Conservation (phyloP, 2,113 vertebrate species). For the Psilopsiagon aymara region DNA sequence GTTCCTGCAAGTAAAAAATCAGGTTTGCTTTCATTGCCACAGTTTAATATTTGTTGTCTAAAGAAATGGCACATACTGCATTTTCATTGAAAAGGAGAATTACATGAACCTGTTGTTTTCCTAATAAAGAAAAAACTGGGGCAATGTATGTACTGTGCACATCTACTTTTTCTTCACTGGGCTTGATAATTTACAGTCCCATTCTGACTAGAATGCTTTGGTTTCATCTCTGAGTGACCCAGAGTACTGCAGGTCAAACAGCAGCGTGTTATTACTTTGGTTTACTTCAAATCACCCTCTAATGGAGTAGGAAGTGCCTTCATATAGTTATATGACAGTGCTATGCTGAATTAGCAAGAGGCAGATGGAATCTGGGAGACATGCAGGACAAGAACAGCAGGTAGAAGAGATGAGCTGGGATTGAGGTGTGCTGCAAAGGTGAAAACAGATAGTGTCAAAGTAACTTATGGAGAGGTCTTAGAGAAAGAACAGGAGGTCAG, state of each 20-base stretch:
- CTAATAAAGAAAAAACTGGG: neutral
- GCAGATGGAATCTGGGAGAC: neutral
- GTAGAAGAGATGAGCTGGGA: neutral
- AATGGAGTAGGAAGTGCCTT: neutral
- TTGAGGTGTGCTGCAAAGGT: neutral
- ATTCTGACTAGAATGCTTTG: neutral
- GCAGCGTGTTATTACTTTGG: neutral
- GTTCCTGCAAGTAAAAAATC: neutral
- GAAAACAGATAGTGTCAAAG: neutral
- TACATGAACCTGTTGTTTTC: neutral
- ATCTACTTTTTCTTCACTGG: neutral
- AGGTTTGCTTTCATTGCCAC: neutral
- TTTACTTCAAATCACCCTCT: neutral
- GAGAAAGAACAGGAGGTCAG: neutral
- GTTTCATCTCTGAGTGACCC: neutral
- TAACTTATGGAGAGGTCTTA: neutral
- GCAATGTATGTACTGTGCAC: neutral
- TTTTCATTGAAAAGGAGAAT: neutral
- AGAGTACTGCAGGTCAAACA: neutral
- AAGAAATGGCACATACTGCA: neutral
- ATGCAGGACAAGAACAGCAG: neutral
- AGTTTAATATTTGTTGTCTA: neutral
- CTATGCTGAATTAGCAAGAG: neutral
- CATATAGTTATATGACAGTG: neutral
- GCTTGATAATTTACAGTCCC: neutral